phyloP scores from a whole-genome alignment of 2,797 vertebrate genomes.

The Lepus townsendii region DNA sequence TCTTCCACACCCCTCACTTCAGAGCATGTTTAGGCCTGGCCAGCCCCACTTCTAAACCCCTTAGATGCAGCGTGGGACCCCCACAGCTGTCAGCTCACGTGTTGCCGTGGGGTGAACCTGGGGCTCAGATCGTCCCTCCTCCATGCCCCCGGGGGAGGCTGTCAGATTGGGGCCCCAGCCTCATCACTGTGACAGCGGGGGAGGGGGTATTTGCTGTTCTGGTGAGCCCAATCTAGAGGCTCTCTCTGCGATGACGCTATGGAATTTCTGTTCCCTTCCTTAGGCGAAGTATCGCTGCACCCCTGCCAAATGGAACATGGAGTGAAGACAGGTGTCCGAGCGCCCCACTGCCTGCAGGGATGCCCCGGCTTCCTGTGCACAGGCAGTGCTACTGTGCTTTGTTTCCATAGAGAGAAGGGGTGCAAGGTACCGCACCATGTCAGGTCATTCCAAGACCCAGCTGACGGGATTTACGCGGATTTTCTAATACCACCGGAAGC shows the following conservation, averaged over 20 bases:
- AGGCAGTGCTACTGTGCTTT: rapidly evolving
- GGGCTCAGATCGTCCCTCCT: too few relatives aligned
- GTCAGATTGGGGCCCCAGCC: too few relatives aligned
- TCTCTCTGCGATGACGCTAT: background rate
- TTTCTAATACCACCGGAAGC: background rate
- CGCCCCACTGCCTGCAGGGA: too few relatives aligned
- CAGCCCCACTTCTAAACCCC: background rate
- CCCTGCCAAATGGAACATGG: background rate
- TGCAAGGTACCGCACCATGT: rapidly evolving
- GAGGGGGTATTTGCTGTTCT: background rate
- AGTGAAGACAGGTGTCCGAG: rapidly evolving
- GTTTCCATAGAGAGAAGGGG: background rate
- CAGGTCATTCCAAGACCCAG: background rate
- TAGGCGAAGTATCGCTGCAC: background rate
- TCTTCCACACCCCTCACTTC: background rate
- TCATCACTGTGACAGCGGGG: background rate
- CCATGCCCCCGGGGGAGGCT: background rate
- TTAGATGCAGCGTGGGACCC: background rate
- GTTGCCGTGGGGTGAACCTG: too few relatives aligned
- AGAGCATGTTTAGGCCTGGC: background rate
- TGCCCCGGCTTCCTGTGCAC: background rate
- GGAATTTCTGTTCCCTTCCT: background rate
- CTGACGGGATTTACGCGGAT: background rate
- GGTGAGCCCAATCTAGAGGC: too few relatives aligned
- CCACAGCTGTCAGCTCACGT: background rate